Conservation (phyloP, 2,888 invertebrate species). For the Euspilapteryx auroguttella region DNA sequence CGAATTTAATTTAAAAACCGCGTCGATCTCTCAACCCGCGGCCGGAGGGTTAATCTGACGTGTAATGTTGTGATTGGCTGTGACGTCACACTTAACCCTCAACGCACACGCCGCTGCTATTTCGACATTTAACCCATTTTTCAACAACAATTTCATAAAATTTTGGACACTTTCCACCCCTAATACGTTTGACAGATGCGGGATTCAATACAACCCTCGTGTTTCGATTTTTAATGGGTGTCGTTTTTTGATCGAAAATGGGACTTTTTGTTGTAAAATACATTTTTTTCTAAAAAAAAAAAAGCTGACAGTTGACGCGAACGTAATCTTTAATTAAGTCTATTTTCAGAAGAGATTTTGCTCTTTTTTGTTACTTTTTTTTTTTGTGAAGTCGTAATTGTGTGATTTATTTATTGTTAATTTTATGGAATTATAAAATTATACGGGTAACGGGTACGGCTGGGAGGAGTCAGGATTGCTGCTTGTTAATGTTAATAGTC, state of each 20-base stretch:
- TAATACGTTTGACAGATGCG: constrained; percentile 43
- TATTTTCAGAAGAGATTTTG: constrained; percentile 26
- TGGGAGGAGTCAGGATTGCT: too few relatives aligned
- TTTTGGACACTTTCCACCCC: constrained; percentile 24
- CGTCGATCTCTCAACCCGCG: constrained; percentile 15
- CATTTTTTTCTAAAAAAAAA: constrained; percentile 32
- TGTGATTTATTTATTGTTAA: constrained; percentile 41
- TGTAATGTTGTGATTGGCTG: constrained; percentile 6
- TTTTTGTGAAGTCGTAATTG: constrained; percentile 25
- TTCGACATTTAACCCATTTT: constrained; percentile 54
- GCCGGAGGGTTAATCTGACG: constrained; percentile 27
- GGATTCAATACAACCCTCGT: constrained; percentile 28
- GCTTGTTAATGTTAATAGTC: too few relatives aligned
- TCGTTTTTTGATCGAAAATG: constrained; percentile 31
- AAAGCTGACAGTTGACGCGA: constrained; percentile 60
- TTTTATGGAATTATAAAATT: constrained; percentile 20
- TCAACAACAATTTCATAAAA: constrained; percentile 39
- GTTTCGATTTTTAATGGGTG: constrained; percentile 43
- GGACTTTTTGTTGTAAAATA: constrained; percentile 22
- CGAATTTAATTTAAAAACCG: too few relatives aligned
- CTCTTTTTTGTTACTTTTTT: constrained; percentile 13
- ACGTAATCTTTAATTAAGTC: constrained; percentile 58
- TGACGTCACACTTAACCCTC: constrained; percentile 18
- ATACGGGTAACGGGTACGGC: constrained; percentile 12
- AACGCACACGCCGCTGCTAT: constrained; percentile 12